These are phyloP conservation scores for Stigmatopora nigra DNA, from an alignment of 2,113 vertebrate species.

Conservation along the genomic window DNA sequence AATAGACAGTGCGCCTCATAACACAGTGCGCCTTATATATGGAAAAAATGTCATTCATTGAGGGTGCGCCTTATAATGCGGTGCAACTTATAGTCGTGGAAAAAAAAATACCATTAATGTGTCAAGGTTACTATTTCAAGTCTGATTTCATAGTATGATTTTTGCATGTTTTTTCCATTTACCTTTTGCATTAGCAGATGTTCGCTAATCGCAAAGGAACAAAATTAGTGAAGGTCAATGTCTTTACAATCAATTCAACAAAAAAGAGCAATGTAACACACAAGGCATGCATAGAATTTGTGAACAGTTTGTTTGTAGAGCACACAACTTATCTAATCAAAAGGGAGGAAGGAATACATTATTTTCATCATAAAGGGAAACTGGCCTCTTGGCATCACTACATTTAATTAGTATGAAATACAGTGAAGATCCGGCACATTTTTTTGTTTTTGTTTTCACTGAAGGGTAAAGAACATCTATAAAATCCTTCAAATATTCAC, in stretches of 20 bases:
- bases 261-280: constrained; percentile 16
- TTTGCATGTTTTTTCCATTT: constrained; percentile 21
- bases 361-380: constrained; percentile 32
- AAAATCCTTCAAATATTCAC: constrained; percentile 46
- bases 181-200: constrained; percentile 48
- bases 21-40: no score
- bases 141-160: constrained; percentile 20
- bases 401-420: constrained; percentile 39
- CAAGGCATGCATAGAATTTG: constrained; percentile 17
- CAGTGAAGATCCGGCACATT: not conserved
- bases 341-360: constrained; percentile 15
- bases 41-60: no score
- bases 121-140: constrained; percentile 45
- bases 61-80: no score
- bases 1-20: no score
- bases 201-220: constrained; percentile 38
- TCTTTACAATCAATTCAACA: constrained; percentile 16
- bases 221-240: constrained; percentile 20
- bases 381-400: constrained; percentile 29
- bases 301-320: constrained; percentile 7
- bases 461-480: constrained; percentile 43
- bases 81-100: no score
- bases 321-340: constrained; percentile 19
- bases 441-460: constrained; percentile 26
- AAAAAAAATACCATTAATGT: constrained; percentile 39